Conservation (phyloP, 1,140 invertebrate genomes). For the Meloidogyne hapla region DNA sequence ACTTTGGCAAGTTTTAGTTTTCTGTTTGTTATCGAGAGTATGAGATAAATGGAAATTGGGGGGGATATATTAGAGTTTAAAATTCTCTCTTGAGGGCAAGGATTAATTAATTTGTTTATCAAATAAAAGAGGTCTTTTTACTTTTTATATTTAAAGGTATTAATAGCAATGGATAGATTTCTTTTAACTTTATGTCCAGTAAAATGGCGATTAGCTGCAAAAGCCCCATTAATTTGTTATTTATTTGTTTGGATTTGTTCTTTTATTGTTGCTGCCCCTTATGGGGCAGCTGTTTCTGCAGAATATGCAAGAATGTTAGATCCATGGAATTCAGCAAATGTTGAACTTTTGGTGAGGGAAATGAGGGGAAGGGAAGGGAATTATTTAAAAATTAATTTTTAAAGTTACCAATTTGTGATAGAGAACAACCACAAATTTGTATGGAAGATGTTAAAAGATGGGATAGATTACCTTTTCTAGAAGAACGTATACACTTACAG, state of each 20-base stretch:
- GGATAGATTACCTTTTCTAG: slow-evolving; percentile 53
- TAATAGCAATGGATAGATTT: slow-evolving; percentile 63
- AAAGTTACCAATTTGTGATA: slow-evolving; percentile 53
- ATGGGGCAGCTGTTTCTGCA: slow-evolving; percentile 58
- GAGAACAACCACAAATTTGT: slow-evolving; percentile 54
- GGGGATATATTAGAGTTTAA: too few species aligned
- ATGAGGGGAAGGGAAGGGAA: neutral
- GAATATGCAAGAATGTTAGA: slow-evolving; percentile 52
- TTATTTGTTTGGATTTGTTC: slow-evolving; percentile 58
- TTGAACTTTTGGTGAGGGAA: slow-evolving; percentile 39
- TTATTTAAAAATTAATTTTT: neutral
- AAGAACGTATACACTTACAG: slow-evolving; percentile 55
- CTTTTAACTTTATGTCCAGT: slow-evolving; percentile 61
- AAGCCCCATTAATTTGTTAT: slow-evolving; percentile 60
- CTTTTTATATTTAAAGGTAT: slow-evolving; percentile 14
- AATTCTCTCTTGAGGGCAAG: too few species aligned
- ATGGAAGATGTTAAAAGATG: slow-evolving; percentile 50
- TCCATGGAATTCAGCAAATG: slow-evolving; percentile 44
- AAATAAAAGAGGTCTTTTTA: too few species aligned
- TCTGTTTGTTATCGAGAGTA: too few species aligned
- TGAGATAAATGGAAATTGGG: too few species aligned
- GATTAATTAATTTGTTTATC: too few species aligned
- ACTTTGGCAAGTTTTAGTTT: slow-evolving; percentile 46
- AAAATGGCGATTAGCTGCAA: slow-evolving; percentile 60
- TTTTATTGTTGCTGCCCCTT: slow-evolving; percentile 58